These are phyloP conservation scores for Syrrhaptes paradoxus DNA, from an alignment of 2,113 vertebrate genomes.

Conservation along the genomic window DNA sequence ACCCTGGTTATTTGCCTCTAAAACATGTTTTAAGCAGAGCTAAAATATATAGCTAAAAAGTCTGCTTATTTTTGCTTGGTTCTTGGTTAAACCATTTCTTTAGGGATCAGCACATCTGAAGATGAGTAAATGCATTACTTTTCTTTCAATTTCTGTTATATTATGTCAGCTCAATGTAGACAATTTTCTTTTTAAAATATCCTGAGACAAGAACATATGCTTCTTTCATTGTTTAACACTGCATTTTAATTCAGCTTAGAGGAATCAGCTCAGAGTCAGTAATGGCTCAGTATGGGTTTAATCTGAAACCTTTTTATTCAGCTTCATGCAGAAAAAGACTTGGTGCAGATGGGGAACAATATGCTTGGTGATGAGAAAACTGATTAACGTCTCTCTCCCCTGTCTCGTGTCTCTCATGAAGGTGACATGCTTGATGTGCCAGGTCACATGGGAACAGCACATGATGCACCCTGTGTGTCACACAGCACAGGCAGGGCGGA, in stretches of 20 bases:
- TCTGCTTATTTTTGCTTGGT: background rate
- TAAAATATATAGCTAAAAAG: background rate
- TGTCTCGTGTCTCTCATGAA: background rate
- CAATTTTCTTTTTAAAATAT: conserved; percentile 19
- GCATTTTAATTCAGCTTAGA: background rate
- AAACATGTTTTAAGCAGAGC: background rate
- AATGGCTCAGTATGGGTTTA: background rate
- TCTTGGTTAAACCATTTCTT: background rate
- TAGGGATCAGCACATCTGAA: background rate
- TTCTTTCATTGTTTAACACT: conserved; percentile 1
- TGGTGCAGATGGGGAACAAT: background rate
- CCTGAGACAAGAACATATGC: background rate
- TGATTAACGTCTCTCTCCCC: background rate
- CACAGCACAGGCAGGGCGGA: background rate
- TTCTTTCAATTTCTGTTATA: background rate
- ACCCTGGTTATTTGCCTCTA: background rate
- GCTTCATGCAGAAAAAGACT: background rate
- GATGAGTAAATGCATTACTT: background rate
- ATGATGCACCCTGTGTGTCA: background rate
- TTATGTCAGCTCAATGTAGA: background rate
- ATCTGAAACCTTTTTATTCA: background rate
- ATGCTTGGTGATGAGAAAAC: background rate
- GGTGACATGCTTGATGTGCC: background rate
- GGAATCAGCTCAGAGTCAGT: background rate
- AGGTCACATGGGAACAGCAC: conserved; percentile 11